These are phyloP conservation scores for Nomada hirtipes DNA, from an alignment of 2,888 invertebrate species.

Conservation along the genomic window DNA sequence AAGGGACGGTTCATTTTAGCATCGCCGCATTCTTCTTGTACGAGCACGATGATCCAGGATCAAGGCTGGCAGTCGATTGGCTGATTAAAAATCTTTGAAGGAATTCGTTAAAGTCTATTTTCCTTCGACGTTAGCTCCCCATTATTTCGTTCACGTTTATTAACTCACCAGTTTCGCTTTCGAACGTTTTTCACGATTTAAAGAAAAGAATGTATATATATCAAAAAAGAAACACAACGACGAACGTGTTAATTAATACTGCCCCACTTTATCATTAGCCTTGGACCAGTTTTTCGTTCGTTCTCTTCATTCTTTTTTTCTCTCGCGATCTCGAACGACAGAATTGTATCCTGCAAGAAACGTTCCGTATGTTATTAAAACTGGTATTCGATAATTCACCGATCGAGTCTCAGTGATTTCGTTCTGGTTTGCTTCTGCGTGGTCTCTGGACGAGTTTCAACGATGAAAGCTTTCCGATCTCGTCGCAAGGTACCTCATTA, in stretches of 20 bases:
- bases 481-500: constrained; percentile 41
- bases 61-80: constrained; percentile 33
- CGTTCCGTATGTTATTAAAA: constrained; percentile 9
- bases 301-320: background rate
- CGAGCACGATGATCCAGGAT: background rate
- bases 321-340: background rate
- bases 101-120: background rate
- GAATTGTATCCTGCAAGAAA: background rate
- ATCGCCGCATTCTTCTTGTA: background rate
- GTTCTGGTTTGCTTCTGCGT: background rate
- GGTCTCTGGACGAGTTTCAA: background rate
- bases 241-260: background rate
- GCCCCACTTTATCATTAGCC: constrained; percentile 26
- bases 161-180: background rate
- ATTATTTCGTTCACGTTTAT: background rate
- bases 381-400: constrained; percentile 34
- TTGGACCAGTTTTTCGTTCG: background rate
- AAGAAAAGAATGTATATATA: too few relatives aligned
- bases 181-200: background rate
- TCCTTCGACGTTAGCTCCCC: background rate
- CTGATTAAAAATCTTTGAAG: background rate
- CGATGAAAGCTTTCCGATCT: constrained; percentile 32
- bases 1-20: constrained; percentile 27
- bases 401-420: constrained; percentile 4
- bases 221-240: background rate